Evolutionary conservation across 2,113 vertebrate genomes (phyloP).

Genomic region (Cephalophus harveyi): DNA sequence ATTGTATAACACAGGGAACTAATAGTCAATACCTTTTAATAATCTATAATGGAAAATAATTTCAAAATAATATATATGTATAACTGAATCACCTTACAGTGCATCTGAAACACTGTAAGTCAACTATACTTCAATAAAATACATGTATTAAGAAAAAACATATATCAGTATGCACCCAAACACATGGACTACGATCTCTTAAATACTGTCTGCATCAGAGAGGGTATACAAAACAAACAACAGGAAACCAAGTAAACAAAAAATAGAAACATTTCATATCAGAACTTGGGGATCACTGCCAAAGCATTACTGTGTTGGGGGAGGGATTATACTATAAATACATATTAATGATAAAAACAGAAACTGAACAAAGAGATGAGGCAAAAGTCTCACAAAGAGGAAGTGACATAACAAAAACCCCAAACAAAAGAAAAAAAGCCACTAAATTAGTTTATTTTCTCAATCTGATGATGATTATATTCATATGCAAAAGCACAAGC

Average conservation of each 20-base stretch:
- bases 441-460: background rate
- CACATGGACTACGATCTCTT: background rate
- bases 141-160: background rate
- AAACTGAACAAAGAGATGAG: slow-evolving; percentile 20
- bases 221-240: background rate
- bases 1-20: background rate
- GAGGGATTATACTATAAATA: slow-evolving; percentile 22
- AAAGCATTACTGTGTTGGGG: background rate
- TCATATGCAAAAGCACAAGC: background rate
- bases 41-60: background rate
- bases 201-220: background rate
- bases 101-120: background rate
- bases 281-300: background rate
- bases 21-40: background rate
- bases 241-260: slow-evolving; percentile 33
- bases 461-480: background rate
- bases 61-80: background rate
- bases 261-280: background rate
- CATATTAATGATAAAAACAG: slow-evolving; percentile 1
- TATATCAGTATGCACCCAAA: background rate
- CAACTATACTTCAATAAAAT: background rate
- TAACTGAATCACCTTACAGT: background rate
- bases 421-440: background rate
- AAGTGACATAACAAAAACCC: background rate
- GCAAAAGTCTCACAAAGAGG: background rate